These are phyloP conservation scores for Boloria euphrosyne DNA, from an alignment of 2,888 invertebrate genomes.

Conservation along the genomic window DNA sequence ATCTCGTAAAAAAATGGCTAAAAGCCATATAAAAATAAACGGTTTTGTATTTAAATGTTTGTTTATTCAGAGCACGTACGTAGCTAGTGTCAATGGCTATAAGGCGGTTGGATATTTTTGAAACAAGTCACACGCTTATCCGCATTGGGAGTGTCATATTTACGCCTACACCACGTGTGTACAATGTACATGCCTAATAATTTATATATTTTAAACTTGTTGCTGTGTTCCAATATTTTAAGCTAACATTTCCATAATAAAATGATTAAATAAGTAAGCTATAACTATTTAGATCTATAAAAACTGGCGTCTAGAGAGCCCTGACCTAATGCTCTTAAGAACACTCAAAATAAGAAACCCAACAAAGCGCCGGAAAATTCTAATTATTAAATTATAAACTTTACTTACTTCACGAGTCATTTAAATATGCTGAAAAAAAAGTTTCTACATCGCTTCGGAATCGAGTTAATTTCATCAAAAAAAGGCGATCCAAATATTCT, in stretches of 20 bases:
- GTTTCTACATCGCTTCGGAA: slow-evolving; percentile 1
- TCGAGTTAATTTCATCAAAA: slow-evolving; percentile 28
- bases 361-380: too few species aligned
- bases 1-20: not conserved
- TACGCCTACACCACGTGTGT: too few species aligned
- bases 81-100: not conserved
- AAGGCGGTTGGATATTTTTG: not conserved
- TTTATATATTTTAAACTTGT: too few species aligned
- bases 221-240: too few species aligned
- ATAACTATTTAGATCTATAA: too few species aligned
- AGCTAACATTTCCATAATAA: too few species aligned
- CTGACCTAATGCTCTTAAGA: too few species aligned
- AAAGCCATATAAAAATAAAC: not conserved
- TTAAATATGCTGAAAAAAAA: slow-evolving; percentile 13
- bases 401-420: not conserved
- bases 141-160: slow-evolving; percentile 3
- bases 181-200: too few species aligned
- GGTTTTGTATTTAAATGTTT: not conserved
- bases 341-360: too few species aligned
- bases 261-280: too few species aligned
- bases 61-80: slow-evolving; percentile 5
- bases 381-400: too few species aligned
- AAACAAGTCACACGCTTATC: slow-evolving; percentile 9
- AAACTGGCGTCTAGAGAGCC: too few species aligned
- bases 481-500: slow-evolving; percentile 30